Evolutionary conservation across 2,113 vertebrate genomes (phyloP), one percentile per base, ranked within the genome.

Genomic region (Spea bombifrons): DNA sequence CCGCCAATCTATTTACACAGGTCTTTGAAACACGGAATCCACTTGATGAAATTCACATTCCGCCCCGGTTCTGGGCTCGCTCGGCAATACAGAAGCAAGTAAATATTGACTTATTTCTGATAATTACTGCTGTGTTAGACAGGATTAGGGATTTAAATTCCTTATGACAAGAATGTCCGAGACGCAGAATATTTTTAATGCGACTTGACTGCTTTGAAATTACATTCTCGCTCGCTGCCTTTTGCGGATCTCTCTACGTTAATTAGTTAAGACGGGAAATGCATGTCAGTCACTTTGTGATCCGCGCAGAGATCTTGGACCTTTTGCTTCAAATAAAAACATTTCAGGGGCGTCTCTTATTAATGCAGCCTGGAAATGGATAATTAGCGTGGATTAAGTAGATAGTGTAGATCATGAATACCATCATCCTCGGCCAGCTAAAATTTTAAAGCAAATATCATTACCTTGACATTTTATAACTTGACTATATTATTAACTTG

Each of bases 21-120:
- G 68, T 71, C 68, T 65, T 63, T 49, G 71, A 52, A 64, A 10
- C 13, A 48, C 45, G 45, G 45, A 53, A 43, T 50, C 43, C 48
- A 46, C 44, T 49, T 68, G 6, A 47, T 70, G 17, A 3, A 61
- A 69, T 53, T 64, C 52, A 9, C 15, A 46, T 77, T 55, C 45
- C 63, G 9, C 46, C 16, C n/a, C 8, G n/a, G 8, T 9, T 1
- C 64, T 3, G 71, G 16, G 77, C 73, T 61, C 48, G 45, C 81
- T 75, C 77, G 71, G 49, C 47, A n/a, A 46, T 55, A 59, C 3
- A 12, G 67, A 78, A 76, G 81, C 82, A 75, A 43, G 71, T 0
- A 0, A 81, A 84, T 48, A 80, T 70, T 46, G 73, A 66, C 57
- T 73, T 82, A 80, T 83, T 84, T 75, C 68, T 78, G 75, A 48